Percentiles rank a stretch among this genome's conserved stretches.
These are phyloP conservation scores for Ginglymostoma cirratum DNA, from an alignment of 2,113 vertebrate genomes.

Conservation along the genomic window DNA sequence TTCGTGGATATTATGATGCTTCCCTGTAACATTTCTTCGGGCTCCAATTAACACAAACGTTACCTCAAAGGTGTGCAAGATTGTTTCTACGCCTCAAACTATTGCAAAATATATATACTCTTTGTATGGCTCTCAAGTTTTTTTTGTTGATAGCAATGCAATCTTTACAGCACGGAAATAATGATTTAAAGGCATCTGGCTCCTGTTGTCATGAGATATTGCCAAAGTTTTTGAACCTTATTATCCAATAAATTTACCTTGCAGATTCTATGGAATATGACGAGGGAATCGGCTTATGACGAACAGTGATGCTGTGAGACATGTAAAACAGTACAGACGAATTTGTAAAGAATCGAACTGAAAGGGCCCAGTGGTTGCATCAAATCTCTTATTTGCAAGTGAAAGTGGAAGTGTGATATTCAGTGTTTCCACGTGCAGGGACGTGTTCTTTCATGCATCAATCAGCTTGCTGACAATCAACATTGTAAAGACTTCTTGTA, in stretches of 20 bases:
- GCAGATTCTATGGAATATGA: neutral
- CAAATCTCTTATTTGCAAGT: neutral
- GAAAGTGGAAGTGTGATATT: neutral
- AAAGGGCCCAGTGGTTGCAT: neutral
- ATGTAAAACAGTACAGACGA: no score
- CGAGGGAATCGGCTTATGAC: neutral
- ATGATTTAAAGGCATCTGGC: no score
- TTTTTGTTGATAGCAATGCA: no score
- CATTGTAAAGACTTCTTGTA: no score
- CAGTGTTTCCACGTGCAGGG: neutral
- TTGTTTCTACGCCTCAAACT: neutral
- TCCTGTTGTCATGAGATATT: neutral
- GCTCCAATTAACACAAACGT: neutral
- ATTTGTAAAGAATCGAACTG: neutral
- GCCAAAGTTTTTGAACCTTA: no score
- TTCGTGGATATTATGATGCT: neutral
- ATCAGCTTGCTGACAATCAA: neutral
- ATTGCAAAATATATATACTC: neutral
- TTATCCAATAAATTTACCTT: neutral
- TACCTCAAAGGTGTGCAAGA: no score
- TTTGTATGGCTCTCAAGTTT: no score
- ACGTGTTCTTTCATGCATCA: neutral
- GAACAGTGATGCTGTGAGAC: neutral
- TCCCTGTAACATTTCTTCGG: neutral
- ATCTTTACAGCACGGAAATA: no score